Percentiles rank a stretch among this genome's conserved stretches.
phyloP scores from a whole-genome alignment of 2,113 vertebrate species.

The Odontesthes bonariensis region DNA sequence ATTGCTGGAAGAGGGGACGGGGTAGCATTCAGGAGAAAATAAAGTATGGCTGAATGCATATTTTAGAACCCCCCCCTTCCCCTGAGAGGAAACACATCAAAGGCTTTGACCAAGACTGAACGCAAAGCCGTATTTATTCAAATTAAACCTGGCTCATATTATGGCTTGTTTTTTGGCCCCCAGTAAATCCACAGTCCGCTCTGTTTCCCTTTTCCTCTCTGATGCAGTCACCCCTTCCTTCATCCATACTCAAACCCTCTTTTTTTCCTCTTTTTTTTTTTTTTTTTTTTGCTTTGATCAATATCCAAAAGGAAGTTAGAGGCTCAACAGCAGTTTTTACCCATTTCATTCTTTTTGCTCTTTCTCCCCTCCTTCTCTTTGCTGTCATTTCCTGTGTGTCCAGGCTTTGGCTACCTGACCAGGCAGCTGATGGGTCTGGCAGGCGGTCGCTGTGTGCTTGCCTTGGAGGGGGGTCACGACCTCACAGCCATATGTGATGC shows the following conservation, averaged over 20 bases:
- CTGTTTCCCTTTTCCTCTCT: slow-evolving; percentile 45
- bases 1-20: slow-evolving; percentile 48
- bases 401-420: slow-evolving; percentile 98
- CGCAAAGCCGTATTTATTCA: slow-evolving; percentile 65
- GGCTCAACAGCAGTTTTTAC: slow-evolving; percentile 37
- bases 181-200: slow-evolving; percentile 75
- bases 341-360: slow-evolving; percentile 32
- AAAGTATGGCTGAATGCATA: slow-evolving; percentile 44
- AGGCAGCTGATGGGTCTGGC: slow-evolving; percentile 98
- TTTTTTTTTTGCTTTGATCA: slow-evolving; percentile 73
- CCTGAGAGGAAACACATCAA: slow-evolving; percentile 65
- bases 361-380: slow-evolving; percentile 14
- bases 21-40: slow-evolving; percentile 21
- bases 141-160: slow-evolving; percentile 80
- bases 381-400: slow-evolving; percentile 70
- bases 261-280: slow-evolving; percentile 37
- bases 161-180: slow-evolving; percentile 51
- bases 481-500: slow-evolving; percentile 98
- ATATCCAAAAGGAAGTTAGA: slow-evolving; percentile 72
- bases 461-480: slow-evolving; percentile 97
- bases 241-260: slow-evolving; percentile 28
- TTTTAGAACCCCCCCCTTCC: slow-evolving; percentile 38
- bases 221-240: slow-evolving; percentile 71
- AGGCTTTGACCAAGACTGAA: slow-evolving; percentile 50
- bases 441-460: slow-evolving; percentile 92